phyloP scores from a whole-genome alignment of 1,140 invertebrate genomes.

The Hydropsyche tenuis region DNA sequence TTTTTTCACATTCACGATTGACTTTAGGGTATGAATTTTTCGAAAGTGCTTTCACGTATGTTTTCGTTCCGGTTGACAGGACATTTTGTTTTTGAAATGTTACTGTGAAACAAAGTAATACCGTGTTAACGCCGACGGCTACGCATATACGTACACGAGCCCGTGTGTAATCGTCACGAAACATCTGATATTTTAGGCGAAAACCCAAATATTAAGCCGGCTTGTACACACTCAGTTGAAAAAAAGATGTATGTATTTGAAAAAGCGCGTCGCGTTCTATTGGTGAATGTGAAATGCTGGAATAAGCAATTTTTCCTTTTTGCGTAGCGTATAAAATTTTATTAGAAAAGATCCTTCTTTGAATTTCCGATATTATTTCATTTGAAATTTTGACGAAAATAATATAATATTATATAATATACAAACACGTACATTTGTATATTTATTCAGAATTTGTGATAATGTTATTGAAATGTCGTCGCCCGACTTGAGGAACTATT shows the following conservation, averaged over 20 bases:
- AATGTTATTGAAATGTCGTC: background rate
- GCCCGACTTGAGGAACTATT: background rate
- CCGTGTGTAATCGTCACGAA: slow-evolving; percentile 22
- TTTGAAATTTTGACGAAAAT: no score
- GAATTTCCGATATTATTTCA: no score
- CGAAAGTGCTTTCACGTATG: background rate
- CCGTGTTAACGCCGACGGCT: slow-evolving; percentile 1
- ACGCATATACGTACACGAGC: background rate
- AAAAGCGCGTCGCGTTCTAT: background rate
- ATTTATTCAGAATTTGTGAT: background rate
- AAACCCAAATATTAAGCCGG: slow-evolving; percentile 20
- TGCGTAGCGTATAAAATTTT: background rate
- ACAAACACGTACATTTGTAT: slow-evolving; percentile 4
- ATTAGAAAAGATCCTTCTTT: no score
- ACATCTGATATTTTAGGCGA: slow-evolving; percentile 23
- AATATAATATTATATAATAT: slow-evolving; percentile 6
- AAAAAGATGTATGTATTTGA: background rate
- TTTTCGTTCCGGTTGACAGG: slow-evolving; percentile 13
- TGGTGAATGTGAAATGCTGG: background rate
- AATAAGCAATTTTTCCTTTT: background rate
- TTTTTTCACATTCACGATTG: background rate
- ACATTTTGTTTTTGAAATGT: slow-evolving; percentile 24
- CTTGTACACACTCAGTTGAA: slow-evolving; percentile 15
- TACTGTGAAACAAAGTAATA: slow-evolving; percentile 15
- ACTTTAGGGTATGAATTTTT: background rate